Conservation (phyloP, 2,888 invertebrate species). For the Ceramica pisi region DNA sequence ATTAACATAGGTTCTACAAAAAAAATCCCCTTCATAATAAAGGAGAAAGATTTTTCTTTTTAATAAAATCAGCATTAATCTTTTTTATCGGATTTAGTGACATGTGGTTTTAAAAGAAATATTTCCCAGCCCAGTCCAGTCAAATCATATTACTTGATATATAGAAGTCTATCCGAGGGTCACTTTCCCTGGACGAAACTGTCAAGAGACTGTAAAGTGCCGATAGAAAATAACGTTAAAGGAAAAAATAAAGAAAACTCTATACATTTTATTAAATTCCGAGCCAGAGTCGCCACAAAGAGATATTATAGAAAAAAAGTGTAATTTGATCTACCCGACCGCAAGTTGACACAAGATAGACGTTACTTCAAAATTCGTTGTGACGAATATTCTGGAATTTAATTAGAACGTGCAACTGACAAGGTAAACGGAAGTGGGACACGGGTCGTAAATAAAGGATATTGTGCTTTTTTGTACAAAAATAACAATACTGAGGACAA, state of each 20-base stretch:
- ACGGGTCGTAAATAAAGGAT: conserved; percentile 33
- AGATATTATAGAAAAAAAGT: conserved; percentile 52
- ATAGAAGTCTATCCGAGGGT: conserved; percentile 26
- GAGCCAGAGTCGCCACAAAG: conserved; percentile 47
- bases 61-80: conserved; percentile 14
- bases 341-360: conserved; percentile 60
- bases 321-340: conserved; percentile 60
- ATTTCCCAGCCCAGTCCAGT: conserved; percentile 1
- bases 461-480: conserved; percentile 23
- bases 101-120: conserved; percentile 33
- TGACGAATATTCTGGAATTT: conserved; percentile 60
- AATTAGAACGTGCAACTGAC: conserved; percentile 53
- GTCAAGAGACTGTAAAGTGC: conserved; percentile 46
- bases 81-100: conserved; percentile 35
- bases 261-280: conserved; percentile 64
- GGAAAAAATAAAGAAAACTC: conserved; percentile 40
- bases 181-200: conserved; percentile 36
- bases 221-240: conserved; percentile 58
- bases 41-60: neutral
- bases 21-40: conserved; percentile 8
- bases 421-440: conserved; percentile 37
- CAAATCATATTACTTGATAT: conserved; percentile 54
- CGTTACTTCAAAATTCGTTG: conserved; percentile 52
- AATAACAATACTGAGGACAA: conserved; percentile 11
- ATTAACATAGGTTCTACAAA: conserved; percentile 30